A percentile compares a stretch with the other conserved stretches of the same genome.
Conservation (phyloP, 2,113 vertebrate genomes). For the Eretmochelys imbricata region DNA sequence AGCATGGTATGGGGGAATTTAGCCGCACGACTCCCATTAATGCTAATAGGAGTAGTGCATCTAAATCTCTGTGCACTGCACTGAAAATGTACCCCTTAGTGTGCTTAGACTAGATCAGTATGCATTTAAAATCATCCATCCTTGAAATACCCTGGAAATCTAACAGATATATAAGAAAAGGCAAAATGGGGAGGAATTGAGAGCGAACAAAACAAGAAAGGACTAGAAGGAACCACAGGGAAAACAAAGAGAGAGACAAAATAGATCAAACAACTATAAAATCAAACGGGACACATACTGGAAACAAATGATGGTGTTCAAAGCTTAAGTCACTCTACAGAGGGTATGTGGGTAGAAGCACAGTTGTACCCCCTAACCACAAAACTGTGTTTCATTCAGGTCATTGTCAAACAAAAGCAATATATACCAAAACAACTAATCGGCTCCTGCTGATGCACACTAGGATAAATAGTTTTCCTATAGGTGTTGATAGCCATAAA, state of each 20-base stretch:
- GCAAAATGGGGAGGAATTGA: background rate
- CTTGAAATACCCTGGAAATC: conserved; percentile 33
- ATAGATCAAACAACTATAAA: conserved; percentile 16
- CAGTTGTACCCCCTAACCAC: background rate
- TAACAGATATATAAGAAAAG: background rate
- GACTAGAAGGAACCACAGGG: background rate
- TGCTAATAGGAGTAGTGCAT: conserved; percentile 12
- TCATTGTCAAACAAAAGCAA: conserved; percentile 5
- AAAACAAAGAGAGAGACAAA: conserved; percentile 7
- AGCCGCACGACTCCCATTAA: background rate
- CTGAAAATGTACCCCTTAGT: conserved; percentile 33
- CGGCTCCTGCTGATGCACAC: background rate
- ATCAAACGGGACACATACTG: background rate
- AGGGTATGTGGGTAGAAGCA: background rate
- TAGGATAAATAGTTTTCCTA: background rate
- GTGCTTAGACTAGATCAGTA: background rate
- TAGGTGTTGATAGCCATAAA: background rate
- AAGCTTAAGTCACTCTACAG: conserved; percentile 27
- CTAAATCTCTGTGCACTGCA: background rate
- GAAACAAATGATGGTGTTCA: background rate
- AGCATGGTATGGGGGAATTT: conserved; percentile 6
- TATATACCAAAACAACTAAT: background rate
- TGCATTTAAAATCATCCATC: conserved; percentile 32
- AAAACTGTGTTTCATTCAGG: conserved; percentile 23
- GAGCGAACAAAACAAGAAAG: background rate